Conservation (phyloP, 2,113 vertebrate species). For the Scalopus aquaticus region DNA sequence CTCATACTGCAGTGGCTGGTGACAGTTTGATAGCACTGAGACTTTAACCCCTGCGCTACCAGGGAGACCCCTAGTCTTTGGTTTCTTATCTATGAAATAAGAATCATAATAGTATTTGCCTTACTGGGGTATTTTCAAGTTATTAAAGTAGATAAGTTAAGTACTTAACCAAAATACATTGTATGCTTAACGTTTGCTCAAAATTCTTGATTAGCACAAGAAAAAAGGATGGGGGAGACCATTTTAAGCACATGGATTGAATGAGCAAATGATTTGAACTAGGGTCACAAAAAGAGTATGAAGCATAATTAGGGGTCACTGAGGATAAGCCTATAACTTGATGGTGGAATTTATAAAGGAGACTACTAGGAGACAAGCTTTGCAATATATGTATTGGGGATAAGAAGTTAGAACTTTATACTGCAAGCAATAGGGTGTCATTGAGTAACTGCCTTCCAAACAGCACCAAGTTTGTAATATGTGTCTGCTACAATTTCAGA, state of each 20-base stretch:
- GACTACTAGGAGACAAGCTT: not conserved
- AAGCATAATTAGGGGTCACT: not conserved
- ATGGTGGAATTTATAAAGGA: not conserved
- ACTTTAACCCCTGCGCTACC: too few relatives aligned
- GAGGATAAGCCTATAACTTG: not conserved
- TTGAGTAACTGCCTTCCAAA: not conserved
- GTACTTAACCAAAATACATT: not conserved
- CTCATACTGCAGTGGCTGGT: too few relatives aligned
- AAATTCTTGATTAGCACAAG: not conserved
- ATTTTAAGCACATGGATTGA: not conserved
- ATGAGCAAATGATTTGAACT: not conserved
- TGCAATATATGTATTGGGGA: not conserved
- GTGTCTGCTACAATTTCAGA: constrained; percentile 16
- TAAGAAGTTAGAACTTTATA: not conserved
- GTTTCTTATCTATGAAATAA: constrained; percentile 27
- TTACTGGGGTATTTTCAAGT: not conserved
- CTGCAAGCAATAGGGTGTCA: not conserved
- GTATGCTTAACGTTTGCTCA: not conserved
- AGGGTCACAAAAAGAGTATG: not conserved
- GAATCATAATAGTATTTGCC: not conserved
- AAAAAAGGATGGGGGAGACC: not conserved
- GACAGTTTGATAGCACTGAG: too few relatives aligned
- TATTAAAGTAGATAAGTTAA: constrained; percentile 34
- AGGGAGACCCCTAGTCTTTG: too few relatives aligned
- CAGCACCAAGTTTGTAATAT: not conserved